Conservation (phyloP, 2,113 vertebrate genomes). For the Urocitellus parryii region DNA sequence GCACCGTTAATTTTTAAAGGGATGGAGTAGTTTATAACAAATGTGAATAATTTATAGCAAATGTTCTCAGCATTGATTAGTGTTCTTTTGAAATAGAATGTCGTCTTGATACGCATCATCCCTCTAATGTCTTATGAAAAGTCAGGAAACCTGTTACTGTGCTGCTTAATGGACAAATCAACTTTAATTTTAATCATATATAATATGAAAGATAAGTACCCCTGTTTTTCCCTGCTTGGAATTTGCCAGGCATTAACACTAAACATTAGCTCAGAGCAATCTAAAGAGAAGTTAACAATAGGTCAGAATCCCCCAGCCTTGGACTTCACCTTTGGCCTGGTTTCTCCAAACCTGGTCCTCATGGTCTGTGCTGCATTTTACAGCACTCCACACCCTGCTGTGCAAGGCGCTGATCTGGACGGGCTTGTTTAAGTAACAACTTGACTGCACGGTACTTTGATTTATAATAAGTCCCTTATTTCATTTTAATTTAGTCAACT, state of each 20-base stretch:
- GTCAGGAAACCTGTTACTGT: constrained; percentile 77
- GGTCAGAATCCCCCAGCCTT: background rate
- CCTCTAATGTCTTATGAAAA: constrained; percentile 84
- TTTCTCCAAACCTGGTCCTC: constrained; percentile 41
- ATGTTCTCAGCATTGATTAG: constrained; percentile 86
- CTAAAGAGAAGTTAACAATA: constrained; percentile 75
- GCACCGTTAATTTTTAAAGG: constrained; percentile 78
- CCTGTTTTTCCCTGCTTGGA: constrained; percentile 57
- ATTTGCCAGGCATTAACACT: constrained; percentile 69
- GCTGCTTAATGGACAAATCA: constrained; percentile 81
- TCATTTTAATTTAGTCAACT: background rate
- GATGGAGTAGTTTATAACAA: constrained; percentile 84
- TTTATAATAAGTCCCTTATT: background rate
- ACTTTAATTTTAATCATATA: constrained; percentile 77
- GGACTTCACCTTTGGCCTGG: background rate
- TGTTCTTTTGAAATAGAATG: constrained; percentile 84
- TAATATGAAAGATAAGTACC: constrained; percentile 66
- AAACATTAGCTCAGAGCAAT: constrained; percentile 59
- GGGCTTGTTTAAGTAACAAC: background rate
- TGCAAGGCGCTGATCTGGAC: background rate
- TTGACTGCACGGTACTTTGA: background rate
- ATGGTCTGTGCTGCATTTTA: background rate
- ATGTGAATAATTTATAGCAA: constrained; percentile 88
- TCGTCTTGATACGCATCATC: constrained; percentile 82
- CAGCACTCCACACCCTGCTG: background rate